Percentiles rank a stretch among this genome's conserved stretches.
phyloP scores from a whole-genome alignment of 1,140 invertebrate species.

The Drosophila paulistorum region DNA sequence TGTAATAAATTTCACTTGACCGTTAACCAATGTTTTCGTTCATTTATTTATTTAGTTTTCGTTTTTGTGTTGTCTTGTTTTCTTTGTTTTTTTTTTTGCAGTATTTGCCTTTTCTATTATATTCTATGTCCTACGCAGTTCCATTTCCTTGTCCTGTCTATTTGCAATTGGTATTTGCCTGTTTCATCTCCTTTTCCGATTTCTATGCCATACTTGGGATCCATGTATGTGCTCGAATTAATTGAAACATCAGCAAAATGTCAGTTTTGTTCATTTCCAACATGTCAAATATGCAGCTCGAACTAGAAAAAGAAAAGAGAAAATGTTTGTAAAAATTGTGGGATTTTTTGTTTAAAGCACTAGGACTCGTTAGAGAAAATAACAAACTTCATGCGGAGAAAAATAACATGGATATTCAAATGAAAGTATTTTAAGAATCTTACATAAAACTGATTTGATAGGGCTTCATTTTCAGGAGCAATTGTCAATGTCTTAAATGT shows the following conservation, averaged over 20 bases:
- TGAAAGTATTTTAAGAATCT: too few relatives aligned
- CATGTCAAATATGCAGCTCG: conserved; percentile 20
- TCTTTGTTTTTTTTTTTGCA: conserved; percentile 41
- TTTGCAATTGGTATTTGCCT: conserved; percentile 57
- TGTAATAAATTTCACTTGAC: conserved; percentile 78
- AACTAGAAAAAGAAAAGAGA: background rate
- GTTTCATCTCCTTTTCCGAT: conserved; percentile 45
- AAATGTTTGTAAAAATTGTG: background rate
- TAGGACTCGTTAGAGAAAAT: too few relatives aligned
- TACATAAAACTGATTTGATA: too few relatives aligned
- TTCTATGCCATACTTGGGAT: conserved; percentile 28
- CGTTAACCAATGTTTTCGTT: conserved; percentile 56
- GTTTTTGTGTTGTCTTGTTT: conserved; percentile 66
- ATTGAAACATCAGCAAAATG: conserved; percentile 68
- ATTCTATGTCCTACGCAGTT: conserved; percentile 30
- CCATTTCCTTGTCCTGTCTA: conserved; percentile 52
- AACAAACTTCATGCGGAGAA: too few relatives aligned
- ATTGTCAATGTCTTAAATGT: too few relatives aligned
- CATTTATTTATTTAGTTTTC: conserved; percentile 30
- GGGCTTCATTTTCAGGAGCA: too few relatives aligned
- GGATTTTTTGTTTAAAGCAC: background rate
- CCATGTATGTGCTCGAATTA: conserved; percentile 49
- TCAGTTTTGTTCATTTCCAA: conserved; percentile 29
- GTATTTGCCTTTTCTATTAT: conserved; percentile 74
- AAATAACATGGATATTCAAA: too few relatives aligned